phyloP scores from a whole-genome alignment of 2,888 invertebrate species.

The Parapristionchus giblindavisi region DNA sequence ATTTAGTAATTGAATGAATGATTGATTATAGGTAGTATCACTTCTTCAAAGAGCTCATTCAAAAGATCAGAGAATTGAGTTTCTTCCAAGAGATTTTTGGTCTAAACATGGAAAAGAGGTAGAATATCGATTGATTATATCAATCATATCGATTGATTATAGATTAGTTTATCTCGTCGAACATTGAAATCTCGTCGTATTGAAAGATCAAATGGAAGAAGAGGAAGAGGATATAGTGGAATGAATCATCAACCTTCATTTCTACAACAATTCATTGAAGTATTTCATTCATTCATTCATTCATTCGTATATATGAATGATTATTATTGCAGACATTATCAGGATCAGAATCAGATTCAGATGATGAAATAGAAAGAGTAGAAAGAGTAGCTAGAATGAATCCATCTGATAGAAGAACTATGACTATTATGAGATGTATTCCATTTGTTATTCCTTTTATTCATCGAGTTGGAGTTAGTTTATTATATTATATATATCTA shows the following conservation, averaged over 20 bases:
- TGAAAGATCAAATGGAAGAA: background rate
- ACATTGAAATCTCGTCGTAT: background rate
- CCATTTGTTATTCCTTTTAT: conserved; percentile 93
- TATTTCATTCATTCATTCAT: too few species aligned
- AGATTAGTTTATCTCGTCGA: background rate
- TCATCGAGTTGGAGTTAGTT: conserved; percentile 77
- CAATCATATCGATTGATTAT: background rate
- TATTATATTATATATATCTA: too few species aligned
- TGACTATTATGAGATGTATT: conserved; percentile 87
- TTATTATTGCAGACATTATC: conserved; percentile 1
- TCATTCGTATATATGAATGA: background rate
- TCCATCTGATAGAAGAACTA: conserved; percentile 50
- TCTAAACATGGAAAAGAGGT: conserved; percentile 49
- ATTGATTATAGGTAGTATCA: conserved; percentile 74
- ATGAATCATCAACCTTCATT: conserved; percentile 5
- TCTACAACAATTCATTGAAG: conserved; percentile 15
- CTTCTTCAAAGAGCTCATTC: conserved; percentile 84
- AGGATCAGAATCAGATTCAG: conserved; percentile 21
- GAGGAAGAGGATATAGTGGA: background rate
- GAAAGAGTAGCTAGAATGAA: background rate
- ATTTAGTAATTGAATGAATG: background rate
- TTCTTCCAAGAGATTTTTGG: conserved; percentile 81
- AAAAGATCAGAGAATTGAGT: conserved; percentile 84
- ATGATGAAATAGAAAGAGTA: conserved; percentile 29
- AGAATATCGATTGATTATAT: background rate